Conservation (phyloP, 2,113 vertebrate genomes). For the Psittacus erithacus region DNA sequence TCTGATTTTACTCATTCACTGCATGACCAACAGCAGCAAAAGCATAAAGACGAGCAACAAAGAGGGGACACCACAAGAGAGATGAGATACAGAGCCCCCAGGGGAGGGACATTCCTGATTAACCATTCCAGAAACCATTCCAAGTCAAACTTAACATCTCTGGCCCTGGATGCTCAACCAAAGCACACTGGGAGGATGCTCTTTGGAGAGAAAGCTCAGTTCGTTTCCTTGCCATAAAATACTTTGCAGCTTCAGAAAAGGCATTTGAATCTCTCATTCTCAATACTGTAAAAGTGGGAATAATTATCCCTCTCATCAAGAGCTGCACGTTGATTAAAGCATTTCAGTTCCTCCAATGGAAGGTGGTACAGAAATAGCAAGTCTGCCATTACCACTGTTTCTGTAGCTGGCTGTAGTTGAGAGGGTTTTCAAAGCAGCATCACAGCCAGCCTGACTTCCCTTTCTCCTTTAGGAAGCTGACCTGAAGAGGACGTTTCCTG, state of each 20-base stretch:
- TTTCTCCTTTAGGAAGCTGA: neutral
- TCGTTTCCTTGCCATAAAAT: neutral
- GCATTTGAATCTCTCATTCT: neutral
- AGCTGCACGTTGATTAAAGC: neutral
- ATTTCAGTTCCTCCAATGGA: neutral
- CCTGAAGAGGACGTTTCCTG: neutral
- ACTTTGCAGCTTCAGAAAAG: neutral
- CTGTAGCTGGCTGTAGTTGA: neutral
- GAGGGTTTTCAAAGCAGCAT: neutral
- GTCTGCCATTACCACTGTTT: rapidly evolving
- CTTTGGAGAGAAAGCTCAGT: neutral
- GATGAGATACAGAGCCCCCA: neutral
- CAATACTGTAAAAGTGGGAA: neutral
- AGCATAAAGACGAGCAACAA: rapidly evolving
- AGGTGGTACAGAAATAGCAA: neutral
- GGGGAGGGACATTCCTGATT: neutral
- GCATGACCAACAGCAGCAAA: neutral
- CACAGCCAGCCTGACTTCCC: neutral
- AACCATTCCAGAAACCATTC: neutral
- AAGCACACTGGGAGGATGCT: rapidly evolving
- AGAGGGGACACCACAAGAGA: rapidly evolving
- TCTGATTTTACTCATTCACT: neutral
- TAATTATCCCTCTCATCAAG: neutral
- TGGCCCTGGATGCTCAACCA: neutral
- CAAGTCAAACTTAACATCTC: neutral